Evolutionary conservation across 2,888 invertebrate genomes (phyloP), one percentile per base, ranked within the genome.

Genomic region (Oxycera nigricornis): DNA sequence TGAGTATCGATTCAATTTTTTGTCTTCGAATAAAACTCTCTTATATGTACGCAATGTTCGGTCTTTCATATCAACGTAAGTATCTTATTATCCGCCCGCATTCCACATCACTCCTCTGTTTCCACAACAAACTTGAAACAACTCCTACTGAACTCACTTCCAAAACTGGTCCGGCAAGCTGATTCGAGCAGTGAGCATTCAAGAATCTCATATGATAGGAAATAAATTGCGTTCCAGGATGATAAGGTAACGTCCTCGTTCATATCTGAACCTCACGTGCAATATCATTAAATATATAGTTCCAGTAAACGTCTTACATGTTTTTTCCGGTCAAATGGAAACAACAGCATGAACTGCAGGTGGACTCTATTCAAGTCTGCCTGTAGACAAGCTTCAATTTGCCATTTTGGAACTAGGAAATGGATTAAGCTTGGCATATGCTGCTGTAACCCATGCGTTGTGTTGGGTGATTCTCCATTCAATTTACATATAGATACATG

Each of bases 361-460:
- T 70, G 70, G 11, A 30, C 31, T 52, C 30, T 17, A 31, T 52
- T 70, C 31, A 9, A 52, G 14, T 70, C 26, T 22, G 52, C 11
- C 52, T 50, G 68, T 35, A 62, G 62, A 1, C 62, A 68, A 52
- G 30, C 70, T 70, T 50, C 39, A 75, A 72, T 57, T 70, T 73
- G 75, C 72, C 61, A 62, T 75, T 75, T 73, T 74, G 72, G 68
- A 73, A 75, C 74, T 74, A 72, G 72, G 76, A 76, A 76, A 76
- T 76, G 76, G 76, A 76, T 74, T 76, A 76, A 76, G 76, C 73
- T 76, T 61, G 74, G 72, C 41, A 76, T 76, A 74, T 76, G 74
- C 74, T 72, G 67, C 52, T 31, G 39, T 72, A 65, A 73, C 73
- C 73, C 73, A 75, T 73, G 62, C 31, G 24, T 55, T 62, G 46